Evolutionary conservation across 2,113 vertebrate species (phyloP).

Genomic region (Oceanites oceanicus): DNA sequence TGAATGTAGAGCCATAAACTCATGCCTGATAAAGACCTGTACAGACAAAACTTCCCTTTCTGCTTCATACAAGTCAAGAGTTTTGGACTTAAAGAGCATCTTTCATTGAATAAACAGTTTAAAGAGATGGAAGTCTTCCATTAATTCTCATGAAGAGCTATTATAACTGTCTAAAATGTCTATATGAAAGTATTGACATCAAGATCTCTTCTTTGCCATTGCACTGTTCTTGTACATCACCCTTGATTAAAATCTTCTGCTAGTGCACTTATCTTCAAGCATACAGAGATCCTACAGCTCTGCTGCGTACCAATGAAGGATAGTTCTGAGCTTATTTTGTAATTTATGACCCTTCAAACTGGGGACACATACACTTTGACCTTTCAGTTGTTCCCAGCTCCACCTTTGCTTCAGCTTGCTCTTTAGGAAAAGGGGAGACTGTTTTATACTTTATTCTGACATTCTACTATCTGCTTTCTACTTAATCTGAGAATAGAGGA

Average conservation of each 20-base stretch:
- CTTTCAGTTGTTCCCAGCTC: background rate
- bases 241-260: background rate
- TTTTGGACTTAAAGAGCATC: background rate
- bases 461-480: background rate
- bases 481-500: background rate
- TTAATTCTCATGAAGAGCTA: background rate
- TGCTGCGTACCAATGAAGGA: background rate
- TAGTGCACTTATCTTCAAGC: background rate
- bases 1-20: background rate
- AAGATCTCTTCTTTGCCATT: background rate
- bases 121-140: background rate
- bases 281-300: background rate
- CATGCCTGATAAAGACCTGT: background rate
- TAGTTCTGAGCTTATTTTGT: background rate
- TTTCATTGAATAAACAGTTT: background rate
- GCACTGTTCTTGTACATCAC: background rate
- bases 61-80: background rate
- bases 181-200: background rate
- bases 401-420: background rate
- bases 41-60: background rate
- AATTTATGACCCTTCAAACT: background rate
- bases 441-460: background rate
- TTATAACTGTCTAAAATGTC: background rate
- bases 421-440: background rate
- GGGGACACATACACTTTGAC: fast-evolving